phyloP scores from a whole-genome alignment of 37 sponge, comb jelly and placozoan genomes.

The Cladorhizidae sp. region DNA sequence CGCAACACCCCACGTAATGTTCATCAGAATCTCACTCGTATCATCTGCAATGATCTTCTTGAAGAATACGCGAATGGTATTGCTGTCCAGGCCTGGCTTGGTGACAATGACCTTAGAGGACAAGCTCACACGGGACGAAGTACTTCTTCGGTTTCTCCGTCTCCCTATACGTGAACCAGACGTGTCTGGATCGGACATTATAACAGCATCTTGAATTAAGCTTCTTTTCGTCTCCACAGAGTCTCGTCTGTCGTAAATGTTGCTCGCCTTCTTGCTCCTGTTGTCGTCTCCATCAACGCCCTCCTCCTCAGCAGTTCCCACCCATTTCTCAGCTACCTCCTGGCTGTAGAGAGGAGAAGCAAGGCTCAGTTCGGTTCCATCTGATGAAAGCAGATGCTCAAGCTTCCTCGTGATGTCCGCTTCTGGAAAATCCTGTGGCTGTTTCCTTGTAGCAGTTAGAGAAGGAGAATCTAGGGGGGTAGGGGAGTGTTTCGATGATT shows the following conservation, averaged over 20 bases:
- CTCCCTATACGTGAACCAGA: not conserved
- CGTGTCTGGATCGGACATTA: not conserved
- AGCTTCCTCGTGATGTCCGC: not conserved
- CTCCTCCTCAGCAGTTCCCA: not conserved
- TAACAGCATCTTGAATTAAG: not conserved
- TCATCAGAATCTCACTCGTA: slow-evolving; percentile 39
- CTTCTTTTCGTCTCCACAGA: not conserved
- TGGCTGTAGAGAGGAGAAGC: slow-evolving; percentile 10
- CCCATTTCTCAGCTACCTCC: not conserved
- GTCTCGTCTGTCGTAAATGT: not conserved
- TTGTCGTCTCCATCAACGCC: not conserved
- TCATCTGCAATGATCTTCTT: slow-evolving; percentile 16
- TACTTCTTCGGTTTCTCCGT: not conserved
- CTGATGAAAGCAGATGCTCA: not conserved
- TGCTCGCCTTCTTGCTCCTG: not conserved
- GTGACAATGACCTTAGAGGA: not conserved
- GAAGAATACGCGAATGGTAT: slow-evolving; percentile 19
- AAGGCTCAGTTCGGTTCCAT: not conserved
- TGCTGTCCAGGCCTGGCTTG: slow-evolving; percentile 51
- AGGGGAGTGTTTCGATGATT: not conserved
- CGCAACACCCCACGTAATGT: slow-evolving; percentile 42
- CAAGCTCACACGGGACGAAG: not conserved
- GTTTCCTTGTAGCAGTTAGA: not conserved
- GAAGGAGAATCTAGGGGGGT: not conserved
- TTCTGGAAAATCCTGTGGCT: not conserved